phyloP scores from a whole-genome alignment of 1,140 invertebrate genomes.

The Bombus sibiricus region DNA sequence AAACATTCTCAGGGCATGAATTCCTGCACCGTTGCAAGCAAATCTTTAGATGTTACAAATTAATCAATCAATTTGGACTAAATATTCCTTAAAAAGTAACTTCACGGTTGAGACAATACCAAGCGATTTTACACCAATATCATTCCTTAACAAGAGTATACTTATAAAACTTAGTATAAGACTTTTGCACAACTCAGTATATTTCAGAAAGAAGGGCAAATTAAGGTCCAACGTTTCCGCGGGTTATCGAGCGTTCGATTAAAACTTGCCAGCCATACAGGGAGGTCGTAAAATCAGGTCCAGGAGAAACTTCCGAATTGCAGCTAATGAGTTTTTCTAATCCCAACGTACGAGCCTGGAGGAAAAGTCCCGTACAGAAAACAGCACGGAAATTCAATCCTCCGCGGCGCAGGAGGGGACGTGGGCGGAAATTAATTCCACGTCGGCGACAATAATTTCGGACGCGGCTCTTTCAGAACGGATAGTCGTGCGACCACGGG shows the following conservation, averaged over 20 bases:
- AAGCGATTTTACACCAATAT: no score
- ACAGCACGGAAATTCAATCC: slow-evolving; percentile 57
- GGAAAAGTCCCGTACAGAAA: slow-evolving; percentile 28
- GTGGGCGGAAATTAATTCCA: slow-evolving; percentile 76
- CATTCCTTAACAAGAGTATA: no score
- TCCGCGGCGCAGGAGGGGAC: slow-evolving; percentile 22
- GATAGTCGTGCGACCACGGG: slow-evolving; percentile 43
- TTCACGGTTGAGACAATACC: no score
- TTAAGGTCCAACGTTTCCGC: slow-evolving; percentile 3
- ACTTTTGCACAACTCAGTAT: neutral
- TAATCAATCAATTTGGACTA: no score
- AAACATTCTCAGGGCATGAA: no score
- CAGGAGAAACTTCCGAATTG: slow-evolving; percentile 50
- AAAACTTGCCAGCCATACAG: slow-evolving; percentile 27
- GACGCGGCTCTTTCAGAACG: slow-evolving; percentile 53
- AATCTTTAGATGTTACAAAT: no score
- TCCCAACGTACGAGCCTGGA: slow-evolving; percentile 52
- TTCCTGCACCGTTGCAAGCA: no score
- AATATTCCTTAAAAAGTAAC: no score
- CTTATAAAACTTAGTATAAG: neutral
- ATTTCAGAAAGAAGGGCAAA: neutral
- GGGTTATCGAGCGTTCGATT: slow-evolving; percentile 45
- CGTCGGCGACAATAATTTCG: slow-evolving; percentile 80
- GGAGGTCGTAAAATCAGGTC: slow-evolving; percentile 56
- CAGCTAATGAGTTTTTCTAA: slow-evolving; percentile 58